Evolutionary conservation across 2,888 invertebrate species (phyloP), one percentile per base, ranked within the genome.

Genomic region (Molanna angustata): DNA sequence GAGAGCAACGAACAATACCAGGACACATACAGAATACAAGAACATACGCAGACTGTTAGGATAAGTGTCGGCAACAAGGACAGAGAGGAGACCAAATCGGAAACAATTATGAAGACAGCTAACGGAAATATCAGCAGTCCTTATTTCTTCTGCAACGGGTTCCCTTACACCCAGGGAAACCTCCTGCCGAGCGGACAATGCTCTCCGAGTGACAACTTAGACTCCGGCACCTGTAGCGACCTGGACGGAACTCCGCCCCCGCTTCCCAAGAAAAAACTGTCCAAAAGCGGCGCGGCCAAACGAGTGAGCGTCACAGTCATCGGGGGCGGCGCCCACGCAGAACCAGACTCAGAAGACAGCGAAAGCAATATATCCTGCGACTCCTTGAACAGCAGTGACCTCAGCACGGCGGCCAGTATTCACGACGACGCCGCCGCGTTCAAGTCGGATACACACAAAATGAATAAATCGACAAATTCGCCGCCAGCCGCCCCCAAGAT

Each of bases 151-250:
- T 85, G 82, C 68, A 80, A 77, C 60, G 74, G 81, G 4, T 83
- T 78, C 61, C 73, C 72, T 54, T 76, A 74, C 62, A 74, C 75
- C 6, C 72, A 79, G 62, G 70, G 73, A 4, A 75, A 72, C 57
- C 74, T 85, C 49, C 86, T 87, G 80, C 84, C 87, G 44, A 88
- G 88, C 65, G 90, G 90, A 1, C 90, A 90, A 65, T 87, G 88
- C 64, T 90, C 90, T 21, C 89, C 90, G 1, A 88, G 85, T 64
- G 90, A 90, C 64, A 90, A 89, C 0, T 68, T 90, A 58, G 90
- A 90, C 70, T 90, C 90, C 53, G 90, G 90, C 40, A 90, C 90
- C 27, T 89, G 90, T 71, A 90, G 89, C 67, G 90, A 90, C 70
- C 76, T 90, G 62, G 90, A 90, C 63, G 82, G 83, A 33, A 86